Conservation (phyloP, 2,888 invertebrate genomes). For the Spialia ferax region DNA sequence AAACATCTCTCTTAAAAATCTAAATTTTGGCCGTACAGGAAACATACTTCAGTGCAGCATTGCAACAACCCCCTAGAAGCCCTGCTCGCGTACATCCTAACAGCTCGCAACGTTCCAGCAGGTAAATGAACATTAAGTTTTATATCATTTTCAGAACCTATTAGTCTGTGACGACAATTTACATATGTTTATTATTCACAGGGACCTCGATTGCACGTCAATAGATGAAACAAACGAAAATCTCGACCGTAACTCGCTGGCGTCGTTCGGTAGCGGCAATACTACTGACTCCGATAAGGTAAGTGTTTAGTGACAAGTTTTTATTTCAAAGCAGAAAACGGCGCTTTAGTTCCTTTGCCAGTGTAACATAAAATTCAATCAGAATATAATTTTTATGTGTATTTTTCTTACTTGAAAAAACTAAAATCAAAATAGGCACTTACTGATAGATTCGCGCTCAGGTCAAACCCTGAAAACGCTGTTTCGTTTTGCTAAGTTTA, state of each 20-base stretch:
- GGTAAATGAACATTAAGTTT: slow-evolving; percentile 70
- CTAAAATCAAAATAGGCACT: no score
- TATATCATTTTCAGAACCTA: background rate
- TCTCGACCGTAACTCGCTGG: slow-evolving; percentile 94
- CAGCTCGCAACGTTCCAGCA: slow-evolving; percentile 92
- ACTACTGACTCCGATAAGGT: slow-evolving; percentile 98
- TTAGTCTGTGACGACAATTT: no score
- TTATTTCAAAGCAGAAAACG: background rate
- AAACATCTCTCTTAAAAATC: no score
- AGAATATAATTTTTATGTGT: no score
- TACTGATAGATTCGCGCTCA: no score
- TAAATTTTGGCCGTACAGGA: slow-evolving; percentile 87
- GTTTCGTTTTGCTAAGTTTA: no score
- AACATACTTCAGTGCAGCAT: slow-evolving; percentile 95
- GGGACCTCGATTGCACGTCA: slow-evolving; percentile 95
- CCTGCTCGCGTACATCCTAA: slow-evolving; percentile 91
- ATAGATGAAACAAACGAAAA: slow-evolving; percentile 95
- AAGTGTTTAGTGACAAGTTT: slow-evolving; percentile 65
- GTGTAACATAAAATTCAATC: no score
- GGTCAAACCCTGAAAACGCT: no score
- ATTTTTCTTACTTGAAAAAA: no score
- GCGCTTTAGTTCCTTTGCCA: background rate
- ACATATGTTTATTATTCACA: slow-evolving; percentile 62
- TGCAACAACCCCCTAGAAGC: slow-evolving; percentile 92
- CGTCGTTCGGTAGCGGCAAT: slow-evolving; percentile 97